Conservation (phyloP, 37 sponge, comb jelly and placozoan genomes). For the Chondrosia reniformis region DNA sequence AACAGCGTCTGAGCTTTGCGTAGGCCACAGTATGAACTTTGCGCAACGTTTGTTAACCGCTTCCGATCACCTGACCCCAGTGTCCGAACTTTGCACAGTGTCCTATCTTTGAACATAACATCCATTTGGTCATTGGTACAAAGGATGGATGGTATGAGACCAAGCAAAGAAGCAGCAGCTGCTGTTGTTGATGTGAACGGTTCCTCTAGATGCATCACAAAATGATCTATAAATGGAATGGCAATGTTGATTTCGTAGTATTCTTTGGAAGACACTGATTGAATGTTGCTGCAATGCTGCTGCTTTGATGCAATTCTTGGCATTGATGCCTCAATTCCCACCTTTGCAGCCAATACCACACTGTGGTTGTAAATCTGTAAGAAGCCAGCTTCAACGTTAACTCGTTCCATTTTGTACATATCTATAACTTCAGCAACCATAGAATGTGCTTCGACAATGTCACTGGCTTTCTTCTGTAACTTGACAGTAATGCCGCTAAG, state of each 20-base stretch:
- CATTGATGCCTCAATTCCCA: slow-evolving; percentile 3
- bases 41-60: no score
- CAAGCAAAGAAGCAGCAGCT: slow-evolving; percentile 19
- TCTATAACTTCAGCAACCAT: slow-evolving; percentile 22
- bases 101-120: no score
- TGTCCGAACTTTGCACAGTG: no score
- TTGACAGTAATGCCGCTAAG: slow-evolving; percentile 41
- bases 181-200: slow-evolving; percentile 18
- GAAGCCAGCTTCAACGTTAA: slow-evolving; percentile 24
- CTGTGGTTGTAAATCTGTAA: slow-evolving; percentile 34
- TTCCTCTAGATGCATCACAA: slow-evolving; percentile 2
- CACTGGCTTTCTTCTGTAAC: slow-evolving; percentile 35
- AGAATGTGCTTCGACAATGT: slow-evolving; percentile 41
- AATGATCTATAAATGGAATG: slow-evolving; percentile 47
- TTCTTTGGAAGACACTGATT: slow-evolving; percentile 19
- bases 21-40: no score
- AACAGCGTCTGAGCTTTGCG: no score
- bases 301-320: slow-evolving; percentile 45
- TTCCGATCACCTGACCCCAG: no score
- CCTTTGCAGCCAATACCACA: slow-evolving; percentile 28
- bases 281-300: slow-evolving; percentile 36
- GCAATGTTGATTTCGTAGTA: slow-evolving; percentile 35
- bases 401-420: slow-evolving; percentile 24
- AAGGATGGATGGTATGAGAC: slow-evolving; percentile 13
- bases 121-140: neutral